These are phyloP conservation scores for Cepphus grylle DNA, from an alignment of 2,113 vertebrate species.

Conservation along the genomic window DNA sequence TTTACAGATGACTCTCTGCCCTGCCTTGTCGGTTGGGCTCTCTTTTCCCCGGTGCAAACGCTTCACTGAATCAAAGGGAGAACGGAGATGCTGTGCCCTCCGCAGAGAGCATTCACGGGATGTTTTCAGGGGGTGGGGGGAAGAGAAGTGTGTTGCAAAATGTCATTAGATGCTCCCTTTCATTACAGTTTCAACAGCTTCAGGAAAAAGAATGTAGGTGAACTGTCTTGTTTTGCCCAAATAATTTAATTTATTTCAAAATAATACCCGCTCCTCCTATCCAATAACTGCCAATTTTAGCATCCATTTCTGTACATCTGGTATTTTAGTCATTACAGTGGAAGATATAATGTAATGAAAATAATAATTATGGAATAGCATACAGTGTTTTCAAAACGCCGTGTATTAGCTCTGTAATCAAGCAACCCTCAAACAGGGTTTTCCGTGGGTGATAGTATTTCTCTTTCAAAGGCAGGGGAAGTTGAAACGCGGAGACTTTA, in stretches of 20 bases:
- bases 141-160: not conserved
- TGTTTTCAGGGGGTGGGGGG: not conserved
- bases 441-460: slow-evolving; percentile 10
- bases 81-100: not conserved
- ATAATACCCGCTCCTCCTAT: not conserved
- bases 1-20: not conserved
- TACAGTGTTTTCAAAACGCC: not conserved
- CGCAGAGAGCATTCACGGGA: not conserved
- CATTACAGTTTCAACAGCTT: not conserved
- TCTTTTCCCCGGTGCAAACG: not conserved
- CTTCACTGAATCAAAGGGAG: not conserved
- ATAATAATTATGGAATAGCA: not conserved
- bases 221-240: not conserved
- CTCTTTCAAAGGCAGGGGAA: slow-evolving; percentile 48
- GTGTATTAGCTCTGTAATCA: slow-evolving; percentile 30
- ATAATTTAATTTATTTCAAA: not conserved
- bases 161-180: not conserved
- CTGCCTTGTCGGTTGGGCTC: not conserved
- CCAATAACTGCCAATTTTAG: not conserved
- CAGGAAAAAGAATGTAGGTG: not conserved
- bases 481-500: slow-evolving; percentile 27
- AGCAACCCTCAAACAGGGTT: not conserved
- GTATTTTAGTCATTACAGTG: not conserved
- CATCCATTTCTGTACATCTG: not conserved
- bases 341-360: not conserved